A percentile compares a stretch with the other conserved stretches of the same genome.
Conservation (phyloP, 2,888 invertebrate species). For the Drosophila percnosoma region DNA sequence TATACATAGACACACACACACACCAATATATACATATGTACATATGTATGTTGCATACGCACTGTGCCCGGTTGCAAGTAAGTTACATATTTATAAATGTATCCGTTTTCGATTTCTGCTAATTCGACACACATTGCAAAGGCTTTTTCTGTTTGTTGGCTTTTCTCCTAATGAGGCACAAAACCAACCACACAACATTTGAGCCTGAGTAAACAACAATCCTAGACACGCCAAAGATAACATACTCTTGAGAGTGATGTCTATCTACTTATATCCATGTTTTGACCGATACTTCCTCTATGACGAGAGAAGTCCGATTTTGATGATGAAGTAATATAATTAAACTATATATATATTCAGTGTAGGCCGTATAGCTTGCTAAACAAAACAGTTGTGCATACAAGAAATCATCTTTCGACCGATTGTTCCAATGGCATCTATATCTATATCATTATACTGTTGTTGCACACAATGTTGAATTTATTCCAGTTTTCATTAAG, state of each 20-base stretch:
- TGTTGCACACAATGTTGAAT: neutral
- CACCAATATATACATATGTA: neutral
- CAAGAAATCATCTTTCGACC: neutral
- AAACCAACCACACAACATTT: neutral
- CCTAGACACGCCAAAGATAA: neutral
- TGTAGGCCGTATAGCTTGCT: no score
- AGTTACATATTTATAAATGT: conserved; percentile 11
- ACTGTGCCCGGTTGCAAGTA: conserved; percentile 21
- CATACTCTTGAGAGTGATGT: neutral
- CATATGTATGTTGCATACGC: conserved; percentile 1
- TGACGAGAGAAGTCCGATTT: neutral
- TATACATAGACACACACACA: conserved; percentile 7
- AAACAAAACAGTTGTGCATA: neutral
- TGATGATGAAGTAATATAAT: neutral
- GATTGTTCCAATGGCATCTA: neutral
- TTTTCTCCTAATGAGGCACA: conserved; percentile 24
- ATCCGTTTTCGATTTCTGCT: conserved; percentile 21
- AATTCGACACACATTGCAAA: conserved; percentile 34
- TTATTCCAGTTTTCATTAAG: neutral
- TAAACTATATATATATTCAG: neutral
- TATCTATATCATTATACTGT: neutral
- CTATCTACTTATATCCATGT: neutral
- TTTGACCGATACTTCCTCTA: neutral
- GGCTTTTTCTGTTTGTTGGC: neutral
- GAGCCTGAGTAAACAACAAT: neutral